Base-by-base conservation (phyloP, 2,888 invertebrate genomes). In the Dolichomitus sp. region DNA sequence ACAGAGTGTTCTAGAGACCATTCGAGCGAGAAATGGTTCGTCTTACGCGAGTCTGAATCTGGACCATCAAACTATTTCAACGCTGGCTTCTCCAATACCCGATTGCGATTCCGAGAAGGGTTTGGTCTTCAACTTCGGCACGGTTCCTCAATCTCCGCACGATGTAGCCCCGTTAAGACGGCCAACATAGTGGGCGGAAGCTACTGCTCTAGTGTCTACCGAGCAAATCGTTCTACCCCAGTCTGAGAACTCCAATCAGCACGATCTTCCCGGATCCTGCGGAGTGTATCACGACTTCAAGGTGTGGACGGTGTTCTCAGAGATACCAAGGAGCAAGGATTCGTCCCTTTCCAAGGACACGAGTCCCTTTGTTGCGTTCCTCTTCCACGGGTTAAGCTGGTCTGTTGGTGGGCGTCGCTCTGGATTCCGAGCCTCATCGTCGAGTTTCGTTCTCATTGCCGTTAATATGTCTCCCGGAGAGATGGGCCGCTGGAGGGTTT, bases 1-100 rank as follows among this genome's bases (percentile, higher is more conserved):
- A 89, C 75, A 63, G 70, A 88, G 84, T 89, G 86, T 88, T 90
- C 70, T 88, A 89, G 86, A 87, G 69, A 84, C 79, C 74, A 66
- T 63, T 37, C 61, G 63, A 76, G 74, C 50, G 69, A 23, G 54
- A 74, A 72, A 48, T 61, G 63, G 54, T 57, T 73, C 50, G 19
- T 63, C 65, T 27, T 45, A 40, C 11, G 33, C 11, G 69, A 50
- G 40, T 75, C 52, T 27, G 30, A 50, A 2, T 48, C 33, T 17
- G n/a, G 6, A 40, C 23, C 23, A 12, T n/a, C 59, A 23, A 70
- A 14, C 40, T 52, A 4, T 33, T 65, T 68, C 77, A 52, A 73
- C 73, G 73, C 66, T 81, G 80, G 77, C 81, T 40, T 68, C 30
- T 78, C 85, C 69, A 80, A 78, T 83, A 72, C 52, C 54, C 74